These are phyloP conservation scores for Bruchidius siliquastri DNA, from an alignment of 2,888 invertebrate genomes.

Conservation along the genomic window DNA sequence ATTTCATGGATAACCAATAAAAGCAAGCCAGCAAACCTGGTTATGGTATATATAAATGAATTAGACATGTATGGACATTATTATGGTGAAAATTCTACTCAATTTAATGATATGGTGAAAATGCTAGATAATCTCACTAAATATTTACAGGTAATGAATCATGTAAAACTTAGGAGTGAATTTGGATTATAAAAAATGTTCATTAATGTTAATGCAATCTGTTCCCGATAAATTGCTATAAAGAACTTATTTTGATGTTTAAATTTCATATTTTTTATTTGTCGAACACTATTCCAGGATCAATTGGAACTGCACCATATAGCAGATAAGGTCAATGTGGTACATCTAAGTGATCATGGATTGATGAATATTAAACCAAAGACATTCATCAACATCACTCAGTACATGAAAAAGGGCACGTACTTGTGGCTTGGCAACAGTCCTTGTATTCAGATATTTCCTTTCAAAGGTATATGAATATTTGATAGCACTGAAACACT, in stretches of 20 bases:
- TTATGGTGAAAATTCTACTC: constrained; percentile 52
- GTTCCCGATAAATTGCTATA: too few relatives aligned
- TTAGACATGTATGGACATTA: constrained; percentile 63
- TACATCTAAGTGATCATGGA: constrained; percentile 72
- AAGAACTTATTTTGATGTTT: too few relatives aligned
- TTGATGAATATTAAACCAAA: constrained; percentile 55
- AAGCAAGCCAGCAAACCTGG: constrained; percentile 61
- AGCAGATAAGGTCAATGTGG: constrained; percentile 55
- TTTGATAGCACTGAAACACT: too few relatives aligned
- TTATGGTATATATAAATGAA: constrained; percentile 65
- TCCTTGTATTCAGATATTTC: constrained; percentile 58
- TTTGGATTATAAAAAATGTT: too few relatives aligned
- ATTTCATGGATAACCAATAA: constrained; percentile 58
- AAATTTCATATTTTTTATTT: too few relatives aligned
- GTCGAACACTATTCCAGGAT: constrained; percentile 41
- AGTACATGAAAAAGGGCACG: constrained; percentile 49
- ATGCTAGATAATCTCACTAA: constrained; percentile 53
- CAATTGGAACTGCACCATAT: constrained; percentile 52
- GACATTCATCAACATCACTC: constrained; percentile 54
- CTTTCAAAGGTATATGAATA: constrained; percentile 54
- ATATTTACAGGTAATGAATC: constrained; percentile 54
- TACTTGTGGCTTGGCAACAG: constrained; percentile 51
- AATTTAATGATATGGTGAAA: constrained; percentile 43
- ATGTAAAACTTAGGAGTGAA: too few relatives aligned
- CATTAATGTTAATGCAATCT: too few relatives aligned